Evolutionary conservation across 2,113 vertebrate species (phyloP).

Genomic region (Bettongia penicillata): DNA sequence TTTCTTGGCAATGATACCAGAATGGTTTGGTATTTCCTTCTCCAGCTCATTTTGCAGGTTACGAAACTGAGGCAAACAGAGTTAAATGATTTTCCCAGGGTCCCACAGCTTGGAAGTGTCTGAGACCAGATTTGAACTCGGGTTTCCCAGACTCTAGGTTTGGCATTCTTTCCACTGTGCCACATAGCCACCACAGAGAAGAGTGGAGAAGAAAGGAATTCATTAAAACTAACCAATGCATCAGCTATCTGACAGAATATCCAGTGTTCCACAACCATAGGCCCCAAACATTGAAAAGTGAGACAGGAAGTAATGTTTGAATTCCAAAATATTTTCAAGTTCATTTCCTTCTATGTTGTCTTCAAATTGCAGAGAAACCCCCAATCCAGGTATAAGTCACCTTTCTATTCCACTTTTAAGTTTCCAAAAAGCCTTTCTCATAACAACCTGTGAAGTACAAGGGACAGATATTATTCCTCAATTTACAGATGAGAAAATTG

Average conservation of each 20-base stretch:
- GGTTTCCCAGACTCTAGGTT: not conserved
- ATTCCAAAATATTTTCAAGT: not conserved
- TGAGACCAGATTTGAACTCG: not conserved
- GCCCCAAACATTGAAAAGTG: not conserved
- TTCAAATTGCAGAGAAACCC: not conserved
- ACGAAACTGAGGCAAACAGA: not conserved
- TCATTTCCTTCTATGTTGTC: not conserved
- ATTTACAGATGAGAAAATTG: not conserved
- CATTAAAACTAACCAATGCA: not conserved
- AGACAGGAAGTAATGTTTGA: not conserved
- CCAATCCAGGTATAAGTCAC: not conserved
- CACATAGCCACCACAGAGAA: not conserved
- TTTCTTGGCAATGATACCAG: not conserved
- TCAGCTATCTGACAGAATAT: not conserved
- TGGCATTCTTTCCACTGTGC: not conserved
- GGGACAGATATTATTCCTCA: not conserved
- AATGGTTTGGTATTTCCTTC: not conserved
- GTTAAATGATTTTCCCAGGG: not conserved
- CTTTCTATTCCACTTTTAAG: not conserved
- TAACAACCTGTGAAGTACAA: not conserved
- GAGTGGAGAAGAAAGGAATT: not conserved
- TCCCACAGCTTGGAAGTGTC: not conserved
- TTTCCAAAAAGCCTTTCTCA: not conserved
- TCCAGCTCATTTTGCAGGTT: not conserved
- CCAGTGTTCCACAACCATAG: not conserved